Evolutionary conservation across 2,888 invertebrate genomes (phyloP), one percentile per base, ranked within the genome.

Genomic region (Dexiosoma caninum): DNA sequence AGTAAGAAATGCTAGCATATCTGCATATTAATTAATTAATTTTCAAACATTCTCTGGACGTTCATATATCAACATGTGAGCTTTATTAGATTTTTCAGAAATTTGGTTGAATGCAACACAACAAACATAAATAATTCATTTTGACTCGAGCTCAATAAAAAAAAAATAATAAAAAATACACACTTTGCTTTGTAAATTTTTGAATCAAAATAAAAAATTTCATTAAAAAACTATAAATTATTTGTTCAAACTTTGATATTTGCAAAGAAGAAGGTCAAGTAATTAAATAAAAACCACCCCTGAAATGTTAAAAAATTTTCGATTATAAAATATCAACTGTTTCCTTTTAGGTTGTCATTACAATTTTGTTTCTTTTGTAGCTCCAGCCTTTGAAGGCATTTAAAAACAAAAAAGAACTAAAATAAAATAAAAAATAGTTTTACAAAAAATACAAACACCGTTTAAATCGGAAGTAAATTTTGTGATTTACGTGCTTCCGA

Each of bases 401-500:
- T 44, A 59, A 70, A 32, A 44, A 70, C 69, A 66, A 59, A 60
- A 46, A 21, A 42, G 42, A 49, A 23, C 21, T 14, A 27, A 62
- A 46, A 32, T n/a, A n/a, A n/a, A n/a, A n/a, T n/a, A 30, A 32
- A 69, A 57, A 32, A 53, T 32, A 35, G 6, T 51, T 44, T 21
- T 42, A 44, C 32, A 72, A 64, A n/a, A 64, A 44, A 69, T 57
- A 75, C 53, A 79, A 82, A 78, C 76, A 77, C 77, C 77, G 64
- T 75, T 82, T 71, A 74, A 79, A 83, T 78, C 83, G 83, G 83
- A 83, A 83, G 82, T 82, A 66, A 78, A 74, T 77, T 74, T 77
- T 81, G 71, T 82, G 81, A 83, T 83, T 83, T 83, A 82, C 82
- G 81, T 82, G 78, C 72, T 78, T 76, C 70, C 78, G 77, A 81